Conservation (phyloP, 2,113 vertebrate species). For the Isichthys henryi region DNA sequence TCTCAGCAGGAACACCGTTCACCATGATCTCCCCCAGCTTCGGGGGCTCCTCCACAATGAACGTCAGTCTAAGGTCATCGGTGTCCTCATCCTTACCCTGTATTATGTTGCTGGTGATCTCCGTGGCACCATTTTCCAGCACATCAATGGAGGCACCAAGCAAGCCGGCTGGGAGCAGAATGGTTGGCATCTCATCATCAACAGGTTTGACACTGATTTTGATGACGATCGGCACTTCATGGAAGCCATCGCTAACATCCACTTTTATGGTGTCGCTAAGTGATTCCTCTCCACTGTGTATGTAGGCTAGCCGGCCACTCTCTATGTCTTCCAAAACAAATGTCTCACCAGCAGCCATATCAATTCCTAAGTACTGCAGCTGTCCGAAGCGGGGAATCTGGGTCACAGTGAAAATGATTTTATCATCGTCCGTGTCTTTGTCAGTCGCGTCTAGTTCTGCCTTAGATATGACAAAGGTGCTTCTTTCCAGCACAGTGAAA, state of each 20-base stretch:
- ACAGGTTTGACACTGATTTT: conserved; percentile 39
- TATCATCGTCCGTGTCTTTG: conserved; percentile 65
- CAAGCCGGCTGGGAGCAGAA: conserved; percentile 31
- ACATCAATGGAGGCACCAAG: conserved; percentile 45
- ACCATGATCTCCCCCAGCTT: conserved; percentile 44
- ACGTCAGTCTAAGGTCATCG: conserved; percentile 40
- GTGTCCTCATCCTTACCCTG: conserved; percentile 40
- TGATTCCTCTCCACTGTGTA: conserved; percentile 40
- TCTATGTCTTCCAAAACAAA: conserved; percentile 66
- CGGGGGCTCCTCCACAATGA: conserved; percentile 48
- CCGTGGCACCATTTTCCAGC: conserved; percentile 45
- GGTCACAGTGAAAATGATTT: conserved; percentile 60
- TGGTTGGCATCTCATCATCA: conserved; percentile 37
- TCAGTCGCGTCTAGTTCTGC: conserved; percentile 68
- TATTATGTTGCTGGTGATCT: conserved; percentile 42
- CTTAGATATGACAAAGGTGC: conserved; percentile 42
- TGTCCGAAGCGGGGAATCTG: conserved; percentile 58
- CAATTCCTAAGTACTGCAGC: conserved; percentile 62
- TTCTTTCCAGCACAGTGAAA: conserved; percentile 42
- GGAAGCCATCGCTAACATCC: conserved; percentile 48
- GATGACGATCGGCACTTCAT: conserved; percentile 44
- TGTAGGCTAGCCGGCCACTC: conserved; percentile 59
- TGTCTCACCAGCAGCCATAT: conserved; percentile 63
- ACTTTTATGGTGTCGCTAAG: conserved; percentile 44
- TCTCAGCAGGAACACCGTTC: conserved; percentile 36